phyloP scores from a whole-genome alignment of 2,797 vertebrate species.

The Ambastaia sidthimunki region DNA sequence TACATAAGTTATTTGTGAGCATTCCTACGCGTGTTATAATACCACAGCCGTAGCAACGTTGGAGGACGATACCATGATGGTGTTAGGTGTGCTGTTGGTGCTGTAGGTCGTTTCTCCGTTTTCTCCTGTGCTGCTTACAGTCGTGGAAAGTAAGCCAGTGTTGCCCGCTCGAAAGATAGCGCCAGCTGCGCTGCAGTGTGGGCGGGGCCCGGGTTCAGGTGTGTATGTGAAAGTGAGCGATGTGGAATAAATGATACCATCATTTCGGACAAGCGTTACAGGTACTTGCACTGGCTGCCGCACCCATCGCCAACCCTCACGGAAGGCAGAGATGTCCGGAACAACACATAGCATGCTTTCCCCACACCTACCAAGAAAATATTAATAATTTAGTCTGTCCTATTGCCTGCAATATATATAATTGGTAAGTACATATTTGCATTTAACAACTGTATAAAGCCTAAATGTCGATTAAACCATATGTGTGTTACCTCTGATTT shows the following conservation, averaged over 20 bases:
- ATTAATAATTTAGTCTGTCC: constrained; percentile 4
- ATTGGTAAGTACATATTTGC: background rate
- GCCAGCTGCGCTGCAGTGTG: constrained; percentile 96
- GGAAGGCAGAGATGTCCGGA: constrained; percentile 98
- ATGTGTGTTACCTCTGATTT: constrained; percentile 3
- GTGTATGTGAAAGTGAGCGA: constrained; percentile 99
- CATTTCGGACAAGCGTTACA: constrained; percentile 96
- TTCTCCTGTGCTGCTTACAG: constrained; percentile 77
- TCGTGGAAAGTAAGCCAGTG: constrained; percentile 86
- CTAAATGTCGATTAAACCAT: constrained; percentile 1
- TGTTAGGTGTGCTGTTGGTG: constrained; percentile 78
- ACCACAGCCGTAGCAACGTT: constrained; percentile 86
- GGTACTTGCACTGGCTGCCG: constrained; percentile 98
- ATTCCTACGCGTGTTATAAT: constrained; percentile 88
- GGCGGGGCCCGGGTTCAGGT: constrained; percentile 94
- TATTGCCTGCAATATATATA: background rate
- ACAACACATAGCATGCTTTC: constrained; percentile 99
- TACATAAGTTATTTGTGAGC: constrained; percentile 25
- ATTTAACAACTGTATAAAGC: background rate
- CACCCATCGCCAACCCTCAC: constrained; percentile 99
- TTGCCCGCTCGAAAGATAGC: constrained; percentile 91
- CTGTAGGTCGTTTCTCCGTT: constrained; percentile 73
- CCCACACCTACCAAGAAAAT: constrained; percentile 82
- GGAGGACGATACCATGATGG: constrained; percentile 85
- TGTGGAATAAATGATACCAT: constrained; percentile 99